Percentiles rank a stretch among this genome's conserved stretches.
Conservation (phyloP, 1,140 invertebrate genomes). For the Melipona quadrifasciata region DNA sequence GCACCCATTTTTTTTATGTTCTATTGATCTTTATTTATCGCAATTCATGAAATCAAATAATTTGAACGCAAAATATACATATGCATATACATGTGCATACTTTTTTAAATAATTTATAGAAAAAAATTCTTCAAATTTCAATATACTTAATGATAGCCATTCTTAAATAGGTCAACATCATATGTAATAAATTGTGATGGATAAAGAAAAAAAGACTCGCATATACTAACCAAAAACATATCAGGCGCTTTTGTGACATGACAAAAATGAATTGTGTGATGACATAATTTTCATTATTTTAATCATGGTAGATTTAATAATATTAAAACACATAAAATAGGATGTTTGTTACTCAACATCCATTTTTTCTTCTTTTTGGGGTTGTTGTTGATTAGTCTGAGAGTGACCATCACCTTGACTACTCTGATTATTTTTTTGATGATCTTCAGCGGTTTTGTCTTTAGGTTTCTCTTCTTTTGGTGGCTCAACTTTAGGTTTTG, state of each 20-base stretch:
- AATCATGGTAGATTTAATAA: slow-evolving; percentile 64
- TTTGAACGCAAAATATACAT: not conserved
- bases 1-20: not conserved
- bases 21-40: not conserved
- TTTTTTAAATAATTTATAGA: not conserved
- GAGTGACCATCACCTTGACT: slow-evolving; percentile 67
- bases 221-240: slow-evolving; percentile 50
- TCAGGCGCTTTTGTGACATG: slow-evolving; percentile 66
- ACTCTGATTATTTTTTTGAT: slow-evolving; percentile 73
- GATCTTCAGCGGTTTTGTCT: slow-evolving; percentile 66
- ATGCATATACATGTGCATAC: not conserved
- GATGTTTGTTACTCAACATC: slow-evolving; percentile 77
- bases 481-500: slow-evolving; percentile 88
- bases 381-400: slow-evolving; percentile 82
- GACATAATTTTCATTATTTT: slow-evolving; percentile 62
- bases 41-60: slow-evolving; percentile 6
- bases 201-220: slow-evolving; percentile 36
- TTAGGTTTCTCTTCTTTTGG: slow-evolving; percentile 78
- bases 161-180: slow-evolving; percentile 50
- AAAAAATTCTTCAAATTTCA: slow-evolving; percentile 49
- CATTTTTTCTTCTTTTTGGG: slow-evolving; percentile 83
- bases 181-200: slow-evolving; percentile 36
- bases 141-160: slow-evolving; percentile 29
- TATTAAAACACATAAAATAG: slow-evolving; percentile 66
- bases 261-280: slow-evolving; percentile 59